Base-by-base conservation (phyloP, 2,888 invertebrate genomes). In the Dasypogon diadema region DNA sequence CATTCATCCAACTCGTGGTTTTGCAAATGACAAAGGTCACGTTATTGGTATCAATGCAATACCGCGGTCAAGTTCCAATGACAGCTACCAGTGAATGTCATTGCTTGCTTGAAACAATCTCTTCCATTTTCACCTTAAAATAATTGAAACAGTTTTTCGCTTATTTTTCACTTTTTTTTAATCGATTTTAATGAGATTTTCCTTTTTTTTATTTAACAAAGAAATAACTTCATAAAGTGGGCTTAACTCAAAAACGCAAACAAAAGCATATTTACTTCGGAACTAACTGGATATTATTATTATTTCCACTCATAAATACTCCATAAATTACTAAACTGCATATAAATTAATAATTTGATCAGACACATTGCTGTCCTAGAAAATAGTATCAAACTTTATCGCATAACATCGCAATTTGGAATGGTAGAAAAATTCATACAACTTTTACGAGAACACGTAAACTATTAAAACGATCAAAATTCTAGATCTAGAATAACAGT, bases 291-390 rank as follows among this genome's bases (percentile, higher is more conserved):
- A 30, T 30, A 30, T 30, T 30, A n/a, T 58, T 30, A 30, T 30
- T 30, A n/a, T 58, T 14, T 30, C 30, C 10, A 58, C 30, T 58
- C 58, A 58, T 58, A 58, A 56, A 56, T 56, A 56, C 56, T 56
- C 56, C 56, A 56, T 56, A 56, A 58, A 58, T 58, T 26, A 37
- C 10, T 58, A 22, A 6, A 26, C 2, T 14, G 30, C 37, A 60
- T 34, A 30, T 30, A 42, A 42, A 42, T 42, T 42, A 42, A 8
- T 42, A 42, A 42, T 3, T 42, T 42, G 30, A 5, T 30, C 30
- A 5, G 30, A 8, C n/a, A 30, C 30, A 30, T 30, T 30, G 30
- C 3, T 42, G 42, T 42, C 42, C 2, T 42, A 42, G n/a, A 42
- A 42, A 42, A 30, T 5, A 30, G 30, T 42, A 12, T 42, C 12